These are phyloP conservation scores for Cistogaster globosa DNA, from an alignment of 2,888 invertebrate genomes.

Conservation along the genomic window DNA sequence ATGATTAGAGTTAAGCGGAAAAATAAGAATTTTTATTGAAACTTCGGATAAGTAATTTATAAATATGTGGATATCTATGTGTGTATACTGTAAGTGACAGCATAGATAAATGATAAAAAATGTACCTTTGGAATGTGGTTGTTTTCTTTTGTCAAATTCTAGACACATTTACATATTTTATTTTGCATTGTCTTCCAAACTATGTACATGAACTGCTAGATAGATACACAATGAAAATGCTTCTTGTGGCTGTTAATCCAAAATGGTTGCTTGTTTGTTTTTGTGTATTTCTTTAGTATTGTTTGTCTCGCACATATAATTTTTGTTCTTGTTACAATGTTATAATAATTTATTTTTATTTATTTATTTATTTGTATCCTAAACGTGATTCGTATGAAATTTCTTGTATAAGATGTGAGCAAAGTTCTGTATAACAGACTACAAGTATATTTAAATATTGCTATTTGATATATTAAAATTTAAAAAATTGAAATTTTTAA, in stretches of 20 bases:
- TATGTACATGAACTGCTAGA: neutral
- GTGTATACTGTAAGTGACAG: no score
- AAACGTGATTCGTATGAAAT: no score
- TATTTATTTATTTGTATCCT: slow-evolving; percentile 55
- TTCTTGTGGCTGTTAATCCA: slow-evolving; percentile 46
- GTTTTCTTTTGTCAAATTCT: slow-evolving; percentile 29
- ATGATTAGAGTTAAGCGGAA: no score
- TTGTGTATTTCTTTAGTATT: slow-evolving; percentile 21
- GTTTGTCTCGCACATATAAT: slow-evolving; percentile 51
- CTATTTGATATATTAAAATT: no score
- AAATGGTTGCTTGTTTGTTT: slow-evolving; percentile 41
- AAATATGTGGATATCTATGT: no score
- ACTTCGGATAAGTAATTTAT: no score
- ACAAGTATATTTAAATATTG: no score
- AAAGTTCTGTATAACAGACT: no score
- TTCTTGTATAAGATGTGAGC: no score
- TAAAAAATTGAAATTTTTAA: no score
- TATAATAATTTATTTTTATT: slow-evolving; percentile 68
- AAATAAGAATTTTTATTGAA: no score
- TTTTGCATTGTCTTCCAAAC: slow-evolving; percentile 3
- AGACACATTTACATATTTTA: slow-evolving; percentile 24
- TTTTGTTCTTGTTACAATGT: slow-evolving; percentile 55
- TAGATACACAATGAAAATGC: slow-evolving; percentile 36
- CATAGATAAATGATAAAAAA: no score
- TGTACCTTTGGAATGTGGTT: neutral